Percentiles rank a stretch among this genome's conserved stretches.
phyloP scores from a whole-genome alignment of 2,797 vertebrate genomes.

The Crenuchus spilurus region DNA sequence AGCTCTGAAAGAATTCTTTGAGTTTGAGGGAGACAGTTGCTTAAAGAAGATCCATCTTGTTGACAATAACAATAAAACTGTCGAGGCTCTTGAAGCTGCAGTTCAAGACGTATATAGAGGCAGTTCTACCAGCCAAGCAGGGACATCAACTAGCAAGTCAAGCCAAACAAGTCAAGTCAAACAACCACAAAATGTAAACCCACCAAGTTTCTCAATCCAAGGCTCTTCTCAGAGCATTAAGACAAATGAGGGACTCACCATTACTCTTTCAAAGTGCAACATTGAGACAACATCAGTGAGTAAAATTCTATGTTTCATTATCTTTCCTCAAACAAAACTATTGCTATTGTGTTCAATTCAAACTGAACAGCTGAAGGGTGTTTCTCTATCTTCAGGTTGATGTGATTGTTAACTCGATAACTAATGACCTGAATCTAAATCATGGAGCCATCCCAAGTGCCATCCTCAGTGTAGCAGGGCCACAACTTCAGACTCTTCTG shows the following conservation, averaged over 20 bases:
- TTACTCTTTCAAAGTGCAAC: constrained; percentile 73
- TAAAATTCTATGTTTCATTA: constrained; percentile 3
- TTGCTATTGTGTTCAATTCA: not conserved
- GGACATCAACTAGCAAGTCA: not conserved
- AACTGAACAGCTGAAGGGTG: not conserved
- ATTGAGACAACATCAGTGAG: constrained; percentile 80
- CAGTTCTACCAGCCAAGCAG: not conserved
- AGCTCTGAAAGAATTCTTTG: constrained; percentile 76
- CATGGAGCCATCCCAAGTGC: constrained; percentile 81
- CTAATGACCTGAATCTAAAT: constrained; percentile 69
- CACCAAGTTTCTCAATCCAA: constrained; percentile 18
- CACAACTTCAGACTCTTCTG: constrained; percentile 75
- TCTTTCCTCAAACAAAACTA: not conserved
- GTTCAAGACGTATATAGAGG: constrained; percentile 66
- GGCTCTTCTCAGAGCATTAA: constrained; percentile 43
- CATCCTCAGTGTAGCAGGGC: constrained; percentile 78
- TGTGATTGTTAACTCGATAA: constrained; percentile 80
- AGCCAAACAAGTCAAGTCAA: constrained; percentile 2
- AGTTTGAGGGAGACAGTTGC: constrained; percentile 46
- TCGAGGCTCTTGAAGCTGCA: constrained; percentile 67
- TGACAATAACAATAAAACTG: constrained; percentile 60
- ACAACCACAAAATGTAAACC: constrained; percentile 5
- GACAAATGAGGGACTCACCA: constrained; percentile 78
- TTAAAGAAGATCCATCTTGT: constrained; percentile 82
- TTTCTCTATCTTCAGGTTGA: constrained; percentile 73